Conservation (phyloP, 2,113 vertebrate genomes). For the Lepus americanus region DNA sequence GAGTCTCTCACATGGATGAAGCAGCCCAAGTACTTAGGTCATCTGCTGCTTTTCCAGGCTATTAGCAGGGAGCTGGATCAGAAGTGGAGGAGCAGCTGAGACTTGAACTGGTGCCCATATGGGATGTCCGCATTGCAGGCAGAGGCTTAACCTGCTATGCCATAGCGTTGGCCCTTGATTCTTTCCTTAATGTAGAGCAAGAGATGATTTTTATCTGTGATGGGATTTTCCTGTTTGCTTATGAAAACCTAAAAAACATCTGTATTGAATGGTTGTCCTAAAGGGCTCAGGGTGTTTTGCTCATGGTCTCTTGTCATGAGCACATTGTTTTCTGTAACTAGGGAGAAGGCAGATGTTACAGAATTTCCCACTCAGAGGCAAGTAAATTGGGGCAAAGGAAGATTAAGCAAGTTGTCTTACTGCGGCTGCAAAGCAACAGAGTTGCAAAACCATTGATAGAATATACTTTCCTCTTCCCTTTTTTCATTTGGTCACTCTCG, state of each 20-base stretch:
- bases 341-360: slow-evolving; percentile 49
- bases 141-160: too few relatives aligned
- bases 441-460: slow-evolving; percentile 36
- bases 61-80: too few relatives aligned
- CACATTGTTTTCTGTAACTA: slow-evolving; percentile 50
- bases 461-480: neutral
- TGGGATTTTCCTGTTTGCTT: neutral
- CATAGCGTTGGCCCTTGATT: too few relatives aligned
- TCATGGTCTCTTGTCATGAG: neutral
- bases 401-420: slow-evolving; percentile 68
- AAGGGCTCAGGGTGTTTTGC: neutral
- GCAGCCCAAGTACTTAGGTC: too few relatives aligned
- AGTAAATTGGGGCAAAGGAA: slow-evolving; percentile 55
- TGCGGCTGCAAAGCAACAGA: slow-evolving; percentile 14
- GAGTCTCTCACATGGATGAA: too few relatives aligned
- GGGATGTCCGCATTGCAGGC: too few relatives aligned
- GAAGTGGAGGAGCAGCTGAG: too few relatives aligned
- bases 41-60: too few relatives aligned
- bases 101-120: too few relatives aligned
- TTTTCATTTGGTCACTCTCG: neutral
- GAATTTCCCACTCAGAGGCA: slow-evolving; percentile 65
- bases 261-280: slow-evolving; percentile 21
- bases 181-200: neutral
- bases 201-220: neutral
- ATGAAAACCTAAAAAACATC: neutral